Base-by-base conservation (phyloP, 2,797 vertebrate species). In the Chelon labrosus region DNA sequence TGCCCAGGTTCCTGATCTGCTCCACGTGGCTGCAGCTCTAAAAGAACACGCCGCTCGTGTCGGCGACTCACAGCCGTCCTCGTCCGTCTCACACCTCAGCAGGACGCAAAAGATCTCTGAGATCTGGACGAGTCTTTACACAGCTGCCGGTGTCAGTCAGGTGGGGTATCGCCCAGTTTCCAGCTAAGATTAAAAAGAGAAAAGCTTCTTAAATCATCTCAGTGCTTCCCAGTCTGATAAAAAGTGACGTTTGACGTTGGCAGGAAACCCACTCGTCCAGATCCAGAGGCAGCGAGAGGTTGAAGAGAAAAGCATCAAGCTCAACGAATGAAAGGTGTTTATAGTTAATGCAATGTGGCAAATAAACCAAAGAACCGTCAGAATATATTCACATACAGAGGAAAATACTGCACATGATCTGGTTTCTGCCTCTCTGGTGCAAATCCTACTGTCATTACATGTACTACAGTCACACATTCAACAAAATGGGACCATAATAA, bases 41-140 rank as follows among this genome's bases (percentile, higher is more conserved):
- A 94, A 91, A 73, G 79, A 93, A 8, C 89, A 91, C 0, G 52
- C n/a, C 0, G 73, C 79, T 69, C 66, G 20, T 2, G 75, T 80
- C 13, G 53, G 73, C 2, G 20, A 79, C 13, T 65, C 62, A 39
- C 49, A 41, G 19, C 12, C 10, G 10, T 60, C 73, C 25, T 67
- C 83, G 56, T 84, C 55, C 4, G 7, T 20, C 0, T 50, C 84
- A 70, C 73, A 7, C 14, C 22, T 12, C 25, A 17, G 17, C 1
- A 42, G 53, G 11, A 41, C 60, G 0, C 71, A 53, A 44, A 70
- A 70, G 37, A 65, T 58, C 17, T 80, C 84, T 1, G 72, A 87
- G 20, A 62, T 94, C 68, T 95, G 92, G 94, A 87, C 77, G 41
- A 86, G 86, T 22, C 82, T 94, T 87, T 95, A 92, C 69, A 85